These are phyloP conservation scores for Nansenia antarctica DNA, from an alignment of 2,113 vertebrate genomes.

Conservation along the genomic window DNA sequence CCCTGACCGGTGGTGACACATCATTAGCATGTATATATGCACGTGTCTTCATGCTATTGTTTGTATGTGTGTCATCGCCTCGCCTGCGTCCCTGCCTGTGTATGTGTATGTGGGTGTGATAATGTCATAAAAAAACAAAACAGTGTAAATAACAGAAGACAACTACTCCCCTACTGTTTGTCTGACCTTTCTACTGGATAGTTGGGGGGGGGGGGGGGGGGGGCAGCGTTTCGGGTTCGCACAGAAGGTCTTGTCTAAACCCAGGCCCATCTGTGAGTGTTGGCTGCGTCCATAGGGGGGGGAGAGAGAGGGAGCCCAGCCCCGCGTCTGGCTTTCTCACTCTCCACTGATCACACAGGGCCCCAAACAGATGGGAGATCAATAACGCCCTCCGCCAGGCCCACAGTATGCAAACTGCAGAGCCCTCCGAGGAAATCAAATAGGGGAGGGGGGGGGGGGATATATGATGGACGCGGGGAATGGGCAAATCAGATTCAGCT, in stretches of 20 bases:
- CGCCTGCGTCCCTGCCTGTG: background rate
- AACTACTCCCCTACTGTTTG: conserved; percentile 25
- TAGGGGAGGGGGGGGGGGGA: background rate
- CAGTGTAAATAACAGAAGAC: conserved; percentile 35
- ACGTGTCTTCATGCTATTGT: background rate
- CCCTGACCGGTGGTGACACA: background rate
- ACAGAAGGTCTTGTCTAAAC: conserved; percentile 17
- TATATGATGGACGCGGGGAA: conserved; percentile 41
- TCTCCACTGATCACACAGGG: conserved; percentile 39
- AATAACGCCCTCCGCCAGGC: conserved; percentile 37
- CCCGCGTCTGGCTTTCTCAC: conserved; percentile 39
- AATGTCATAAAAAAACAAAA: conserved; percentile 45
- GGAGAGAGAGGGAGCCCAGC: background rate
- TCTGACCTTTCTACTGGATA: conserved; percentile 31
- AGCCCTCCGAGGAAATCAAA: conserved; percentile 46
- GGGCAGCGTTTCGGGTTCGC: background rate
- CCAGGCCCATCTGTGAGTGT: conserved; percentile 31
- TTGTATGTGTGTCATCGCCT: background rate
- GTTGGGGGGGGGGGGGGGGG: background rate
- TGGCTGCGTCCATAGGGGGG: conserved; percentile 26
- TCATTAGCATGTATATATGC: background rate
- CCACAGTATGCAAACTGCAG: conserved; percentile 30
- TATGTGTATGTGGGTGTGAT: conserved; percentile 11
- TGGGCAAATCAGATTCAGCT: conserved; percentile 44
- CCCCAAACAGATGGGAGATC: conserved; percentile 51